Percentiles rank a stretch among this genome's conserved stretches.
phyloP scores from a whole-genome alignment of 2,113 vertebrate species.

The Lamprotornis superbus region DNA sequence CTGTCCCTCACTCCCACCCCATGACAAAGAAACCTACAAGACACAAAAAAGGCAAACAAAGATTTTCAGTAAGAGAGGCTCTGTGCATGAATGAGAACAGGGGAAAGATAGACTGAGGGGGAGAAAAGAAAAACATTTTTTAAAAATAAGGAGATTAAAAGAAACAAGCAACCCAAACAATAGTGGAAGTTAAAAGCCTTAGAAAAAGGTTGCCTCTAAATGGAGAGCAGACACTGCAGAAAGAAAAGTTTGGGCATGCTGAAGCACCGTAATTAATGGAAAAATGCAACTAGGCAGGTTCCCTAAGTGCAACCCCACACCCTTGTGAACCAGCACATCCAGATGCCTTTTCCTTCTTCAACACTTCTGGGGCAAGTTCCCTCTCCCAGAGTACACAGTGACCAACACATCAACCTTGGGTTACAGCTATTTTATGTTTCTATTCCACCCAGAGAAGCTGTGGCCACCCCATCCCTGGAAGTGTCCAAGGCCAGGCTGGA shows the following conservation, averaged over 20 bases:
- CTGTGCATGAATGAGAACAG: not conserved
- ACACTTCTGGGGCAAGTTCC: too few relatives aligned
- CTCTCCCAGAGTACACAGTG: not conserved
- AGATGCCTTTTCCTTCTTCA: not conserved
- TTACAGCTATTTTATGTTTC: not conserved
- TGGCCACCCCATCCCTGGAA: not conserved
- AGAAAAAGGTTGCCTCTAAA: not conserved
- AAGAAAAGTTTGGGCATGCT: not conserved
- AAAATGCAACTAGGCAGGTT: conserved; percentile 9
- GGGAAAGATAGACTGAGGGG: not conserved
- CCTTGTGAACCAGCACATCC: not conserved
- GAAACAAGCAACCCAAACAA: not conserved
- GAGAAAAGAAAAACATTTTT: not conserved
- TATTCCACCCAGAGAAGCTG: not conserved
- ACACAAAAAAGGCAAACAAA: accelerated
- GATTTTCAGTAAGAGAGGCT: not conserved
- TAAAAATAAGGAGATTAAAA: not conserved
- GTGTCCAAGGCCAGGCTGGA: not conserved
- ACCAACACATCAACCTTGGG: not conserved
- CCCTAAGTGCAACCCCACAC: not conserved
- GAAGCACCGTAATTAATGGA: not conserved
- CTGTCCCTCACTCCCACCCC: not conserved
- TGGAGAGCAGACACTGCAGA: not conserved
- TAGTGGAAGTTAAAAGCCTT: not conserved
- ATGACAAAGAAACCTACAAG: not conserved